Base-by-base conservation (phyloP, 2,888 invertebrate genomes). In the Aleiodes testaceus region DNA sequence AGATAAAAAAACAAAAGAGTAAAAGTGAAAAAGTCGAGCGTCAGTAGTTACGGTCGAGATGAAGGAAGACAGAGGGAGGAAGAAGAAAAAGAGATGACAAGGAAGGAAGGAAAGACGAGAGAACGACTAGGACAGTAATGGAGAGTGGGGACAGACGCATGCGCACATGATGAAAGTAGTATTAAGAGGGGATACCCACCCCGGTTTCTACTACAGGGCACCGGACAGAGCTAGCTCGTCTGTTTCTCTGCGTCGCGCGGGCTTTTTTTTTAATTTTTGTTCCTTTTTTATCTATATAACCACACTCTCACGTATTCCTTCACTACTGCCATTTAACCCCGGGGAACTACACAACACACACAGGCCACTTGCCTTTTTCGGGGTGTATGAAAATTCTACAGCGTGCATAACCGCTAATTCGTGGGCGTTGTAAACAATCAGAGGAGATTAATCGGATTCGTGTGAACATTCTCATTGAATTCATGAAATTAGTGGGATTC, bases 141-240 rank as follows among this genome's bases (percentile, higher is more conserved):
- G 75, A 77, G 78, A 78, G 78, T 79, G 78, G 78, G 77, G 77
- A 77, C n/a, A 73, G 74, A 85, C 85, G 85, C 85, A 84, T 84
- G 77, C 85, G 82, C 84, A 79, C 76, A 74, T 12, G 16, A 12
- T 14, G 1, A 73, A 66, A 73, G 79, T 79, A 75, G 79, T 79
- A 78, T 75, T 79, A 81, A 78, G 26, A 5, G 26, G 26, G 84
- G 82, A 79, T 81, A 81, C 81, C 78, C 65, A 52, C 84, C 84
- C 82, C 83, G 84, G 36, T 36, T 79, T 78, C 81, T 78, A 80
- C 70, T 79, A 75, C 80, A 78, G 78, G 82, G 85, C 78, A 85
- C 86, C 86, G 85, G 85, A 82, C 86, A 85, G 85, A 86, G 86
- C 86, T 86, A 79, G 80, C 82, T 82, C 82, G 83, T 72, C 82